Conservation (phyloP, 2,797 vertebrate species). For the Cuniculus paca region DNA sequence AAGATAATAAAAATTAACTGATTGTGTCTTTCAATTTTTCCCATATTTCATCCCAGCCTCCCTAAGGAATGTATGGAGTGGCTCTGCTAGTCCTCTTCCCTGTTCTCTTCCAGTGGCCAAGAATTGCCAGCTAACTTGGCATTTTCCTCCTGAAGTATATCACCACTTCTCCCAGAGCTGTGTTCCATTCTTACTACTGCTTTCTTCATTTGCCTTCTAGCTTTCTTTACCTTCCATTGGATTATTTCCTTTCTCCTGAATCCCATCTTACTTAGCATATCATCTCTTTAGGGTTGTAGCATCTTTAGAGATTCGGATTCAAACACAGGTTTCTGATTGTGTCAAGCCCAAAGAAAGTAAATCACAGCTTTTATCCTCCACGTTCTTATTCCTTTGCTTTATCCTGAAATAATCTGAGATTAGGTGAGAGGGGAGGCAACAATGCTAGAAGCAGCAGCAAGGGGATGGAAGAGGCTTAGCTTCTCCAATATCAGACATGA, state of each 20-base stretch:
- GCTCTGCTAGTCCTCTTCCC: background rate
- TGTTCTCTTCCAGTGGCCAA: background rate
- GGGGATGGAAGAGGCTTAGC: background rate
- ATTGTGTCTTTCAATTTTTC: background rate
- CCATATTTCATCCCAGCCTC: background rate
- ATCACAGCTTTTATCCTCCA: background rate
- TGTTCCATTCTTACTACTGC: background rate
- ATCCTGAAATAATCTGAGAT: background rate
- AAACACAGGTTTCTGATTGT: background rate
- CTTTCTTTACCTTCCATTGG: background rate
- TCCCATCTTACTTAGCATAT: background rate
- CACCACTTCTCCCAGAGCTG: background rate
- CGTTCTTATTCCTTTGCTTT: background rate
- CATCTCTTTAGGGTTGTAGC: background rate
- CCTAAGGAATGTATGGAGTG: background rate
- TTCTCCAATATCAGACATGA: background rate
- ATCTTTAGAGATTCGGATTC: constrained; percentile 4
- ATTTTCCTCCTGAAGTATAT: background rate
- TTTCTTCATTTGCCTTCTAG: background rate
- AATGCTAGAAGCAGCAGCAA: background rate
- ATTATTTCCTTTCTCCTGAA: background rate
- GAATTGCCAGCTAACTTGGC: background rate
- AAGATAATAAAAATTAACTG: constrained; percentile 8
- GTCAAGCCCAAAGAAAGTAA: background rate
- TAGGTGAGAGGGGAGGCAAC: background rate